A percentile compares a stretch with the other conserved stretches of the same genome.
These are phyloP conservation scores for Danio kyathit DNA, from an alignment of 2,797 vertebrate genomes.

Conservation along the genomic window DNA sequence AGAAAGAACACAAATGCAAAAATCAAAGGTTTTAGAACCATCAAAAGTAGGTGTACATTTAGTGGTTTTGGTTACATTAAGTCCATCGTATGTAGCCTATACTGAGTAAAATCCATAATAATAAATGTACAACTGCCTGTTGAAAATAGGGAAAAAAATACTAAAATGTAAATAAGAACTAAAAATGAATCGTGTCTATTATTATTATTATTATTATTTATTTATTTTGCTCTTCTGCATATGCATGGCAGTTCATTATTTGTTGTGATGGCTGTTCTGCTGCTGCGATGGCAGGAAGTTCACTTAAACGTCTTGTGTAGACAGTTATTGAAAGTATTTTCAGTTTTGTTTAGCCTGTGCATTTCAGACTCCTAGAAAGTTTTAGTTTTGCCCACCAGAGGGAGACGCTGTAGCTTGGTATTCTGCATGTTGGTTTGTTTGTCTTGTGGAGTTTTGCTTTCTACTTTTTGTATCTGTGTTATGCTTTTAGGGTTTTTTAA, in stretches of 20 bases:
- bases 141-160: not conserved
- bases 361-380: not conserved
- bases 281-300: no score
- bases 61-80: not conserved
- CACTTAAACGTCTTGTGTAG: no score
- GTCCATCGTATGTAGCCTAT: not conserved
- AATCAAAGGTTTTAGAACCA: not conserved
- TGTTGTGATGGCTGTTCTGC: no score
- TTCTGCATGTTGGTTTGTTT: not conserved
- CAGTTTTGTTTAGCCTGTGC: no score
- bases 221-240: no score
- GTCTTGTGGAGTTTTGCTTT: not conserved
- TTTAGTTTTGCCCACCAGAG: not conserved
- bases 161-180: no score
- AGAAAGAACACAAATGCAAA: not conserved
- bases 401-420: not conserved
- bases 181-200: no score
- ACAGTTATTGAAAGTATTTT: no score
- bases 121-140: not conserved
- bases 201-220: no score
- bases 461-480: not conserved
- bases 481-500: not conserved
- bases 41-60: not conserved
- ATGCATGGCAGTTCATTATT: no score
- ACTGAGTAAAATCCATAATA: not conserved